Conservation (phyloP, 2,888 invertebrate species). For the Hypomecis punctinalis region DNA sequence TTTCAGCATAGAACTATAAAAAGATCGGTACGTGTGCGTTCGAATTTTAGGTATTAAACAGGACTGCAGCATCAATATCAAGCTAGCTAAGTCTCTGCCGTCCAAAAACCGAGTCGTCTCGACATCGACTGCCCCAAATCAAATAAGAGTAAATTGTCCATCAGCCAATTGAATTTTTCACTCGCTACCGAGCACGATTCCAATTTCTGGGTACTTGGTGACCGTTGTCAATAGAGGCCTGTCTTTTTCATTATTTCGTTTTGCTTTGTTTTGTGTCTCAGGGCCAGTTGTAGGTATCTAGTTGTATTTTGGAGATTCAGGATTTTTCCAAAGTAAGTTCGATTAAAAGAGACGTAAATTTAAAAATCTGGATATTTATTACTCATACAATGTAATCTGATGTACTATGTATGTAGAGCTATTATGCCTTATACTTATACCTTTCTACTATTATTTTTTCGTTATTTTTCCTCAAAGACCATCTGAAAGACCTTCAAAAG, state of each 20-base stretch:
- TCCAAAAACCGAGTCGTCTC: constrained; percentile 1
- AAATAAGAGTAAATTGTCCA: constrained; percentile 47
- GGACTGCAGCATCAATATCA: not conserved
- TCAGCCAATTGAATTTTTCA: constrained; percentile 44
- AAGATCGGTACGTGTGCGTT: not conserved
- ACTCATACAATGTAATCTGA: no score
- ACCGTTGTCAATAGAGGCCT: constrained; percentile 39
- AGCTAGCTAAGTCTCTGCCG: constrained; percentile 9
- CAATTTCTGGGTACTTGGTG: constrained; percentile 47
- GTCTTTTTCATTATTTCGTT: constrained; percentile 22
- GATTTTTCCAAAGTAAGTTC: no score
- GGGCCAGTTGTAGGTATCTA: no score
- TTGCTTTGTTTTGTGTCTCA: constrained; percentile 30
- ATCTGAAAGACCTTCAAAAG: no score
- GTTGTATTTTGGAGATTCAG: no score
- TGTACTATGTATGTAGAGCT: no score
- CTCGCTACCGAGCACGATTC: constrained; percentile 42
- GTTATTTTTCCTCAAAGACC: no score
- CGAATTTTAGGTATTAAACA: not conserved
- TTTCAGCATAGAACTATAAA: no score
- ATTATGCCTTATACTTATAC: no score
- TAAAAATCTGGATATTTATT: no score
- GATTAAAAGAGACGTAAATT: no score
- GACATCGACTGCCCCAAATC: constrained; percentile 34
- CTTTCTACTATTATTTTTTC: no score